These are phyloP conservation scores for Andrena fulva DNA, from an alignment of 2,888 invertebrate species.

Conservation along the genomic window DNA sequence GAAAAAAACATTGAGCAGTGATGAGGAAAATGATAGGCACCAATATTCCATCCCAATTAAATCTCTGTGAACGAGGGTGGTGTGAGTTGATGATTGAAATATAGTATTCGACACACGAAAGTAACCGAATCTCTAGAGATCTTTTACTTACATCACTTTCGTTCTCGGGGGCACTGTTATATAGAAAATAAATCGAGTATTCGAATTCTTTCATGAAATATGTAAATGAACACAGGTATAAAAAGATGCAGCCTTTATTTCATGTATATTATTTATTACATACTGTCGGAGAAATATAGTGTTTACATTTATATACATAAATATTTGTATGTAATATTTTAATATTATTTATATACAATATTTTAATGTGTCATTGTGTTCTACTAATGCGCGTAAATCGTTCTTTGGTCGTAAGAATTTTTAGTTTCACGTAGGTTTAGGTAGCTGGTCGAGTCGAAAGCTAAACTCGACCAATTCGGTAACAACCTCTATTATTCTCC, in stretches of 20 bases:
- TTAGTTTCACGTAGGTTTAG: conserved; percentile 65
- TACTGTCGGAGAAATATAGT: conserved; percentile 8
- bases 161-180: background rate
- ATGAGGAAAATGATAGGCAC: conserved; percentile 8
- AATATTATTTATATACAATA: background rate
- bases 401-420: no score
- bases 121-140: background rate
- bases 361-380: no score
- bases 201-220: background rate
- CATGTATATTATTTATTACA: conserved; percentile 30
- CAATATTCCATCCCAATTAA: background rate
- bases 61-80: background rate
- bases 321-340: conserved; percentile 12
- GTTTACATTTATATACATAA: conserved; percentile 3
- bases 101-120: background rate
- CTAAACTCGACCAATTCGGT: conserved; percentile 74
- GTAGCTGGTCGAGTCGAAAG: conserved; percentile 65
- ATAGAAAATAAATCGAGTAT: background rate
- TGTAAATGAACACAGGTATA: background rate
- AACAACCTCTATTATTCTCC: conserved; percentile 73
- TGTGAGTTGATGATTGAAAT: background rate
- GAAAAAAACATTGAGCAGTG: conserved; percentile 43
- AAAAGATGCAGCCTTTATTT: background rate
- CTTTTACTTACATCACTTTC: background rate
- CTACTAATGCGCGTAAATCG: no score